Evolutionary conservation across 2,113 vertebrate species (phyloP).

Genomic region (Pomatostomus ruficeps): DNA sequence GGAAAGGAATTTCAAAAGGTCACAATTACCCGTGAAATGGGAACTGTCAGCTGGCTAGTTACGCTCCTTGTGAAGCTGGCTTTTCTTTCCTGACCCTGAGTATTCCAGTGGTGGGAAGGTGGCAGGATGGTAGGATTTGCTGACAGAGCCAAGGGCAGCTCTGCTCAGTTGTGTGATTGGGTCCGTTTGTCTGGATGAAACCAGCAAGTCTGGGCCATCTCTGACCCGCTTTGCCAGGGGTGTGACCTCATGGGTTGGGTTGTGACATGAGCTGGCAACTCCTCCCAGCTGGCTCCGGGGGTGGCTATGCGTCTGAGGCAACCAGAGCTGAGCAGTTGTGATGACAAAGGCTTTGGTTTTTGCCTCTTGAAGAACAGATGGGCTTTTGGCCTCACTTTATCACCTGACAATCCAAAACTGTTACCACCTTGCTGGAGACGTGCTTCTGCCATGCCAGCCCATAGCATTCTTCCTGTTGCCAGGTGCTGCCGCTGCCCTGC

Average conservation of each 20-base stretch:
- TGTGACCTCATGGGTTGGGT: background rate
- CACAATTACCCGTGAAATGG: background rate
- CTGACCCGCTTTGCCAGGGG: background rate
- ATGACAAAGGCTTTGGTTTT: background rate
- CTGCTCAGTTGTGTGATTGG: rapidly evolving
- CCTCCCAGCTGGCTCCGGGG: rapidly evolving
- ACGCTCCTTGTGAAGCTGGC: background rate
- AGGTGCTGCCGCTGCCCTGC: background rate
- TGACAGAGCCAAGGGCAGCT: background rate
- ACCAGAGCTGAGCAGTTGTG: background rate
- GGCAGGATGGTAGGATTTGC: background rate
- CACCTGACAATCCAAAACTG: background rate
- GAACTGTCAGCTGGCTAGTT: background rate
- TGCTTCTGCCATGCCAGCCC: background rate
- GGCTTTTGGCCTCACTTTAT: background rate
- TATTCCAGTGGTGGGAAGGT: background rate
- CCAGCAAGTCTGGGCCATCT: background rate
- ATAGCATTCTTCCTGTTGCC: background rate
- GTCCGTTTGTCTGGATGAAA: rapidly evolving
- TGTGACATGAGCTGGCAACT: background rate
- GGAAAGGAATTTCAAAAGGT: background rate
- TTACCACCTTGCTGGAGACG: background rate
- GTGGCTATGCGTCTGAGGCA: background rate
- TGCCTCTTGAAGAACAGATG: background rate
- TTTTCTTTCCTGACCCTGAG: background rate